phyloP scores from a whole-genome alignment of 2,797 vertebrate species.

The Ambastaia sidthimunki region DNA sequence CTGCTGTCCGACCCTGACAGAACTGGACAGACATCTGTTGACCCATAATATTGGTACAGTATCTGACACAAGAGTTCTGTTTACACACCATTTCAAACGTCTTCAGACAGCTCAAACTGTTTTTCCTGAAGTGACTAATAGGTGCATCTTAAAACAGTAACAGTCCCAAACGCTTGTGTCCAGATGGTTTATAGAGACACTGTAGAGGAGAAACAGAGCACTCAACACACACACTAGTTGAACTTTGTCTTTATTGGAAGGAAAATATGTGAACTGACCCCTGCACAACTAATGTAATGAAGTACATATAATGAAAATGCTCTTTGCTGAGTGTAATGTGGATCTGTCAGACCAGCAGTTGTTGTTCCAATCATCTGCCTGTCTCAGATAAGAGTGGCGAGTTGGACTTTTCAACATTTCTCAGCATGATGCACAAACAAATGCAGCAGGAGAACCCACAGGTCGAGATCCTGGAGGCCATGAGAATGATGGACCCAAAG shows the following conservation, averaged over 20 bases:
- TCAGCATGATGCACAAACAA: slow-evolving; percentile 85
- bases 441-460: slow-evolving; percentile 85
- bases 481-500: slow-evolving; percentile 83
- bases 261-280: not conserved
- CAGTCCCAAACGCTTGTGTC: not conserved
- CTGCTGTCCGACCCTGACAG: slow-evolving; percentile 79
- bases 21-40: slow-evolving; percentile 82
- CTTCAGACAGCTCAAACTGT: too few species aligned
- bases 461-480: slow-evolving; percentile 83
- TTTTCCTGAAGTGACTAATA: not conserved
- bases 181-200: slow-evolving; percentile 10
- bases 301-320: slow-evolving; percentile 3
- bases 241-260: not conserved
- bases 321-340: not conserved
- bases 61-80: not conserved
- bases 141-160: slow-evolving; percentile 22
- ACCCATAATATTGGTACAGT: slow-evolving; percentile 78
- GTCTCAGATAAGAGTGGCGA: slow-evolving; percentile 75
- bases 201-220: not conserved
- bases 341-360: not conserved
- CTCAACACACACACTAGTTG: not conserved
- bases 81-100: too few species aligned
- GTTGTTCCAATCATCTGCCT: slow-evolving; percentile 9
- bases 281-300: not conserved
- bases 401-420: slow-evolving; percentile 89